phyloP scores from a whole-genome alignment of 2,113 vertebrate species.

The Xenopus borealis region DNA sequence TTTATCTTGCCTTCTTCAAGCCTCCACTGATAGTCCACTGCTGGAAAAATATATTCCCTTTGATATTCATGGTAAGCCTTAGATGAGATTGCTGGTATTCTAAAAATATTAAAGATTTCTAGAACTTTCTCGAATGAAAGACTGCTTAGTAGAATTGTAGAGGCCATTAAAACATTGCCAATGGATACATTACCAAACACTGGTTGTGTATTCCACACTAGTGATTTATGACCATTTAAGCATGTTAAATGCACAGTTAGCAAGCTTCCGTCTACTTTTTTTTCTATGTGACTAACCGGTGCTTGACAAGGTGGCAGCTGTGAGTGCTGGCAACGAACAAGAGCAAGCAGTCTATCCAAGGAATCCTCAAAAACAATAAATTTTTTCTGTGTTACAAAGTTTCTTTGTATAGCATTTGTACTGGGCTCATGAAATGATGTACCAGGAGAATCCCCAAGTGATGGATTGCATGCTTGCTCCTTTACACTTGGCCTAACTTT shows the following conservation, averaged over 20 bases:
- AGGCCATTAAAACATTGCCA: background rate
- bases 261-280: background rate
- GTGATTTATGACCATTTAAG: background rate
- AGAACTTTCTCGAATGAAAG: background rate
- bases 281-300: background rate
- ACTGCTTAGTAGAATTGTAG: background rate
- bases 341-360: background rate
- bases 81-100: background rate
- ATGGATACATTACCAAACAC: too few relatives aligned
- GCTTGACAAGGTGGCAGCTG: background rate
- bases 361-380: background rate
- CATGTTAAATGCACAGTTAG: background rate
- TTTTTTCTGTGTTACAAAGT: background rate
- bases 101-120: background rate
- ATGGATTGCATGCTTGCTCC: background rate
- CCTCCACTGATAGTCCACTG: background rate
- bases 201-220: background rate
- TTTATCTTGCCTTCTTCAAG: background rate
- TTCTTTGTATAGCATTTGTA: background rate
- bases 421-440: background rate
- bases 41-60: background rate
- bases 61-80: background rate
- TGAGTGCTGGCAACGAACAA: background rate
- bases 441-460: background rate
- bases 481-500: too few relatives aligned